Percentiles rank a stretch among this genome's conserved stretches.
These are phyloP conservation scores for Willowsia nigromaculata DNA, from an alignment of 2,888 invertebrate genomes.

Conservation along the genomic window DNA sequence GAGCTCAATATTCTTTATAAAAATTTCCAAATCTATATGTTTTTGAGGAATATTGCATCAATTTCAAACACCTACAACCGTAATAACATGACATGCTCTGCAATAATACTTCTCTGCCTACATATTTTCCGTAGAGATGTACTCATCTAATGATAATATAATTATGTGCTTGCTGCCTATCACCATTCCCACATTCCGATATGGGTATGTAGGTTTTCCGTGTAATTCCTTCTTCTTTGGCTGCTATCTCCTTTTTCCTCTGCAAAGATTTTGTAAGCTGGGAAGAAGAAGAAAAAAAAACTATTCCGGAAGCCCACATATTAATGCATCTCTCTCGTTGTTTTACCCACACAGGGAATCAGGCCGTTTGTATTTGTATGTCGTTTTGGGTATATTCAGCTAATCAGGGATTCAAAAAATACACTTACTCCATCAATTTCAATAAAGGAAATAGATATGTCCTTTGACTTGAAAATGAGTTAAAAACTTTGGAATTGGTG, in stretches of 20 bases:
- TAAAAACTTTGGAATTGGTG: too few relatives aligned
- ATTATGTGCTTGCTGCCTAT: not conserved
- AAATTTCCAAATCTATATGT: not conserved
- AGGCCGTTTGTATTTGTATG: too few relatives aligned
- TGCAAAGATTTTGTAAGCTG: not conserved
- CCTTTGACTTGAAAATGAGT: too few relatives aligned
- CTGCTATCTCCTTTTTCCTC: not conserved
- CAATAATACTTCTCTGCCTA: not conserved
- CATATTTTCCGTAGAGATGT: not conserved
- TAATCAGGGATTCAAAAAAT: not conserved
- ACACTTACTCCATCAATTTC: not conserved
- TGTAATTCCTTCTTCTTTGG: not conserved
- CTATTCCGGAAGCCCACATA: constrained; percentile 5
- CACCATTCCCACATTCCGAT: not conserved
- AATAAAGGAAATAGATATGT: too few relatives aligned
- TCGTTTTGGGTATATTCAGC: too few relatives aligned
- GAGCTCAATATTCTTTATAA: not conserved
- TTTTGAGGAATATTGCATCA: not conserved
- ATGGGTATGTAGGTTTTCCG: not conserved
- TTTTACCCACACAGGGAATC: not conserved
- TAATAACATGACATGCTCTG: not conserved
- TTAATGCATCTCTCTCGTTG: not conserved
- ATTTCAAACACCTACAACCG: not conserved
- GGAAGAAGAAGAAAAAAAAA: constrained; percentile 6
- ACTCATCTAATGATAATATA: not conserved